phyloP scores from a whole-genome alignment of 2,113 vertebrate genomes.

The Tragelaphus scriptus region DNA sequence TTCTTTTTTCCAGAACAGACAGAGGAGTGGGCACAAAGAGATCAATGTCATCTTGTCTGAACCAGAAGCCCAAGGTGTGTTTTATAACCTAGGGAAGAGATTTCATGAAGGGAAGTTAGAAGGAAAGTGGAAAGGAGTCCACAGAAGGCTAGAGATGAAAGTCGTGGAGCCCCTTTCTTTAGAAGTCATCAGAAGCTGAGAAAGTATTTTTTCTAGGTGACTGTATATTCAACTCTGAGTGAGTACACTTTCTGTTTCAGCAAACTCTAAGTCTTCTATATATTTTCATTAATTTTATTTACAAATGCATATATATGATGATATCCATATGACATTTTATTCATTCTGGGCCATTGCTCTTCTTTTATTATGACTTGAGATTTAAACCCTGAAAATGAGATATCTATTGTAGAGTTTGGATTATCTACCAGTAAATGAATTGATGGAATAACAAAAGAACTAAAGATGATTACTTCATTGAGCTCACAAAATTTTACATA shows the following conservation, averaged over 20 bases:
- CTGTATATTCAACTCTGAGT: background rate
- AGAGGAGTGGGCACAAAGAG: background rate
- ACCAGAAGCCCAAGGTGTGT: background rate
- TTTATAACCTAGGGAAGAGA: background rate
- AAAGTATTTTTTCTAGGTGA: background rate
- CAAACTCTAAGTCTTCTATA: background rate
- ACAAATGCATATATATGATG: background rate
- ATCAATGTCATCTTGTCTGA: background rate
- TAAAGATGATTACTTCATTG: background rate
- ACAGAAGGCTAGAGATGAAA: background rate
- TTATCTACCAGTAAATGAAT: too few species aligned
- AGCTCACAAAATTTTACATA: background rate
- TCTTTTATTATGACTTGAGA: background rate
- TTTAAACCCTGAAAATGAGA: background rate
- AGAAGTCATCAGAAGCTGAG: background rate
- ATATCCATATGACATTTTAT: background rate
- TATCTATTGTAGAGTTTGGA: background rate
- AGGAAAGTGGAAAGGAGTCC: background rate
- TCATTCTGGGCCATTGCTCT: background rate
- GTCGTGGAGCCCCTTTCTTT: background rate
- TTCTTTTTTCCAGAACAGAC: background rate
- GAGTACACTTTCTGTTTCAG: background rate
- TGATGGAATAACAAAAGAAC: background rate
- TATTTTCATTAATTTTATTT: background rate
- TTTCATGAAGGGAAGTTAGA: background rate